These are phyloP conservation scores for Crocodylus rhombifer DNA, from an alignment of 2,797 vertebrate species.

Conservation along the genomic window DNA sequence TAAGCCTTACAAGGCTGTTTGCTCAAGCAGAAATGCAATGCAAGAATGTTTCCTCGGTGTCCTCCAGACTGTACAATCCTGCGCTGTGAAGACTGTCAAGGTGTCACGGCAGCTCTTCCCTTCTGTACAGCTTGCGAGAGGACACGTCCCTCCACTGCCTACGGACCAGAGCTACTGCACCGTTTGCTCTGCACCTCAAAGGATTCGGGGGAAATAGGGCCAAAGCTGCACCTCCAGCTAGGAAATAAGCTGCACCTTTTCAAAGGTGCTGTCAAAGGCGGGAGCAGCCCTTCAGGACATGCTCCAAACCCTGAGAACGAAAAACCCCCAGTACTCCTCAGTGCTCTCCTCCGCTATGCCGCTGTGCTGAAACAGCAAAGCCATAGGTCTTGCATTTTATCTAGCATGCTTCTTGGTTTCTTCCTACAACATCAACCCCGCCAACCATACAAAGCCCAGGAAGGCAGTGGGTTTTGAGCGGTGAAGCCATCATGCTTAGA, in stretches of 20 bases:
- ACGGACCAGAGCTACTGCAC: neutral
- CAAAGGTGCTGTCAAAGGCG: neutral
- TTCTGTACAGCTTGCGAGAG: neutral
- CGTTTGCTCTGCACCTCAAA: neutral
- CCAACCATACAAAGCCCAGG: neutral
- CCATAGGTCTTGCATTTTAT: too few relatives aligned
- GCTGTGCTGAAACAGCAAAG: too few relatives aligned
- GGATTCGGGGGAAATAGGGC: neutral
- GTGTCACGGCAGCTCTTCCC: too few relatives aligned
- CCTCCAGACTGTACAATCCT: neutral
- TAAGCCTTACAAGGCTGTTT: neutral
- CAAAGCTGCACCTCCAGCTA: neutral
- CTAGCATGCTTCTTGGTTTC: too few relatives aligned
- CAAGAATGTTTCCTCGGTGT: neutral
- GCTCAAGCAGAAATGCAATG: neutral
- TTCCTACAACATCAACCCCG: too few relatives aligned
- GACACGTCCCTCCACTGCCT: neutral
- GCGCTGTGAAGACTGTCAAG: too few relatives aligned
- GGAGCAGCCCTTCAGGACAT: too few relatives aligned
- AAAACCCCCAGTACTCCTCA: too few relatives aligned
- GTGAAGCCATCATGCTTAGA: too few relatives aligned
- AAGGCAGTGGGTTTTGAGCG: neutral
- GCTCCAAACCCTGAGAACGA: too few relatives aligned
- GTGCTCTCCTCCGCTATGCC: too few relatives aligned
- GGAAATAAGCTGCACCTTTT: neutral